A percentile compares a stretch with the other conserved stretches of the same genome.
phyloP scores from a whole-genome alignment of 2,888 invertebrate species.

The Drosophila gaucha region DNA sequence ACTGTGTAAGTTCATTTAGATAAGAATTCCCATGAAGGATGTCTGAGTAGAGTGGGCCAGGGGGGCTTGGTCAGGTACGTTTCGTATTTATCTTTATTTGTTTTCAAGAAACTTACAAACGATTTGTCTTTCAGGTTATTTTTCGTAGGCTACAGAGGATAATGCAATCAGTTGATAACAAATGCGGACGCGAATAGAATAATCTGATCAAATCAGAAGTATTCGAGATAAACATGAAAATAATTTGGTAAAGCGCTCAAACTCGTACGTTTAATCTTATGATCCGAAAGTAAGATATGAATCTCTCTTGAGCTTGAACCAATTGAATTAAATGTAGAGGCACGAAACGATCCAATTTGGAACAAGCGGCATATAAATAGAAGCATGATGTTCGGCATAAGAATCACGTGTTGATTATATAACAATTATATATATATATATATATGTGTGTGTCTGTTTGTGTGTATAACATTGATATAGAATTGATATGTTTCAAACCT shows the following conservation, averaged over 20 bases:
- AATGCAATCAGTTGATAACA: not conserved
- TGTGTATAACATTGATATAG: not conserved
- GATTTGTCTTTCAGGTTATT: constrained; percentile 6
- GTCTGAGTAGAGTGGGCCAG: not conserved
- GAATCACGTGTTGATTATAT: not conserved
- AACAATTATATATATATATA: not conserved
- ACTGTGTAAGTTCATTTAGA: constrained; percentile 12
- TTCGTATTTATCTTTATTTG: not conserved
- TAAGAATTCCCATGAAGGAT: not conserved
- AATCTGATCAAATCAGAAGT: not conserved
- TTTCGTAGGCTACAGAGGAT: not conserved
- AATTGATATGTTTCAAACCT: constrained; percentile 1
- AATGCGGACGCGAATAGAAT: not conserved
- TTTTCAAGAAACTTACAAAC: not conserved
- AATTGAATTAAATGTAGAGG: not conserved
- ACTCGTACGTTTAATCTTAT: not conserved
- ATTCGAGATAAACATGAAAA: not conserved
- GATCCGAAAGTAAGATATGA: constrained; percentile 1
- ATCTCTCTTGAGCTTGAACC: constrained; percentile 1
- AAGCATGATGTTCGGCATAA: no score
- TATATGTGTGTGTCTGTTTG: no score
- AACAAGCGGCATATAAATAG: not conserved
- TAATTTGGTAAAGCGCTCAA: constrained; percentile 2
- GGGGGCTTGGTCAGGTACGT: constrained; percentile 18
- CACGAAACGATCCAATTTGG: not conserved